phyloP scores from a whole-genome alignment of 2,888 invertebrate genomes.

The Rhaphigaster nebulosa region DNA sequence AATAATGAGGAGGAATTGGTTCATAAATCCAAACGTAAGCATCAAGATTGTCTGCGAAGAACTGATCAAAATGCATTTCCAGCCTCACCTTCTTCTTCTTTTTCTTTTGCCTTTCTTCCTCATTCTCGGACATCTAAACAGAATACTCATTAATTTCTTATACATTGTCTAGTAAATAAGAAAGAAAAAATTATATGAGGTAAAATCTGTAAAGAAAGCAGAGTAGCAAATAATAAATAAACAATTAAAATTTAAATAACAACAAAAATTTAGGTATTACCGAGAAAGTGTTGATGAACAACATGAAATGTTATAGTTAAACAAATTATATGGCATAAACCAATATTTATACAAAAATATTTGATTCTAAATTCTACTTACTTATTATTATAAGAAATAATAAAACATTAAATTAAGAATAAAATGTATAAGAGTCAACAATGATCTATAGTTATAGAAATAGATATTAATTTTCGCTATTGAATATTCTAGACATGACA shows the following conservation, averaged over 20 bases:
- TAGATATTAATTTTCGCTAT: neutral
- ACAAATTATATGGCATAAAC: too few species aligned
- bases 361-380: too few species aligned
- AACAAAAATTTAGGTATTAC: neutral
- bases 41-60: constrained; percentile 93
- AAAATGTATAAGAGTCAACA: too few species aligned
- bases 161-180: neutral
- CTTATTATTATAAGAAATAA: too few species aligned
- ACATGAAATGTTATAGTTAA: too few species aligned
- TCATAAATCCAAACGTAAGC: constrained; percentile 99
- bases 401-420: too few species aligned
- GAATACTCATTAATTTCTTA: neutral
- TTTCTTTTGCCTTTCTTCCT: constrained; percentile 70
- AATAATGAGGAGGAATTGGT: constrained; percentile 94
- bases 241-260: neutral
- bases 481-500: neutral
- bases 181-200: neutral
- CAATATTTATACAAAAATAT: too few species aligned
- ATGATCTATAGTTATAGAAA: neutral
- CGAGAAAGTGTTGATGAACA: too few species aligned
- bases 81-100: constrained; percentile 89
- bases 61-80: constrained; percentile 97
- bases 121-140: constrained; percentile 62
- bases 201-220: neutral
- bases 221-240: too few species aligned